phyloP scores from a whole-genome alignment of 1,140 invertebrate genomes.

The Hyposmocoma kahamanoa region DNA sequence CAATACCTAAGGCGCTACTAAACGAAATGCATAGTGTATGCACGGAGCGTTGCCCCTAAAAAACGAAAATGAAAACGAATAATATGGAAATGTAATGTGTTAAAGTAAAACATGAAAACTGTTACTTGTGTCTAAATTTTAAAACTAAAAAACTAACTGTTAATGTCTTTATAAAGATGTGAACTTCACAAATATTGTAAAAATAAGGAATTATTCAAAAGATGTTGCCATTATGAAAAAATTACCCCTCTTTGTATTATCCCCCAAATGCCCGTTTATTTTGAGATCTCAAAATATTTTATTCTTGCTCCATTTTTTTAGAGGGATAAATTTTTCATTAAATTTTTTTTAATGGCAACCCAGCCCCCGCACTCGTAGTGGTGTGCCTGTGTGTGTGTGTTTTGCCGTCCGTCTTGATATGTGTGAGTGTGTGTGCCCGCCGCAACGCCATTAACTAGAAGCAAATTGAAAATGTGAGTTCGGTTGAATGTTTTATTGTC shows the following conservation, averaged over 20 bases:
- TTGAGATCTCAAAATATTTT: not conserved
- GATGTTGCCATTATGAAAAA: slow-evolving; percentile 44
- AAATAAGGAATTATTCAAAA: slow-evolving; percentile 55
- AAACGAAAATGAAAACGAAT: slow-evolving; percentile 32
- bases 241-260: slow-evolving; percentile 8
- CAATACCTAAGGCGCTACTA: slow-evolving; percentile 42
- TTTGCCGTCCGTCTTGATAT: slow-evolving; percentile 65
- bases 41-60: slow-evolving; percentile 18
- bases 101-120: slow-evolving; percentile 46
- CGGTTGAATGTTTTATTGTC: no score
- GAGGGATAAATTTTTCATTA: slow-evolving; percentile 14
- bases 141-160: slow-evolving; percentile 59
- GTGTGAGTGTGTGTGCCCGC: slow-evolving; percentile 62
- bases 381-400: slow-evolving; percentile 63
- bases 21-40: slow-evolving; percentile 30
- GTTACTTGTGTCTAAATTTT: slow-evolving; percentile 59
- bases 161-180: slow-evolving; percentile 70
- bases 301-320: slow-evolving; percentile 16
- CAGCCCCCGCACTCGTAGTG: slow-evolving; percentile 42
- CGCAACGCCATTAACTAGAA: slow-evolving; percentile 65
- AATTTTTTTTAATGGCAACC: slow-evolving; percentile 35
- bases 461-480: slow-evolving; percentile 61
- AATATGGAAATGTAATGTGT: slow-evolving; percentile 63
- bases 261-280: not conserved
- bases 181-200: slow-evolving; percentile 59